Conservation (phyloP, 2,113 vertebrate species). For the Entelurus aequoreus region DNA sequence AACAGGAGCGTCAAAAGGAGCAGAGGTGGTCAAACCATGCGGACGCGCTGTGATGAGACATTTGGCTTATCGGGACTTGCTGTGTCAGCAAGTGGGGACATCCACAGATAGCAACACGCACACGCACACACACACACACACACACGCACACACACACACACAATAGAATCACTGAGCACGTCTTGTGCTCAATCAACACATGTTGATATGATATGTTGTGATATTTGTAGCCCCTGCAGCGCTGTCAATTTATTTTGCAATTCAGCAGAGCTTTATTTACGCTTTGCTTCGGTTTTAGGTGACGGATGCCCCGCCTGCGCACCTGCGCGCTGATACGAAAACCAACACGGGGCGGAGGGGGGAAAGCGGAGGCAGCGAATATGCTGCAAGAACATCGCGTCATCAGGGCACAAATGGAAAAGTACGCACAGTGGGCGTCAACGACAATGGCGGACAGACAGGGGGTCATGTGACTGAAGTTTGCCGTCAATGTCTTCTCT, state of each 20-base stretch:
- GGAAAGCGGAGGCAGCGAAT: conserved; percentile 9
- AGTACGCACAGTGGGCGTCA: too few species aligned
- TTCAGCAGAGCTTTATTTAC: conserved; percentile 42
- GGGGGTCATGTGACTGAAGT: neutral
- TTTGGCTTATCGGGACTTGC: conserved; percentile 52
- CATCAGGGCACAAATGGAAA: neutral
- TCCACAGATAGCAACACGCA: neutral
- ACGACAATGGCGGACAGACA: too few species aligned
- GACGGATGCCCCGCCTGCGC: conserved; percentile 38
- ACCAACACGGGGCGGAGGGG: neutral
- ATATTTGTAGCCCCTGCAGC: too few species aligned
- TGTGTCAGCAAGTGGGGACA: conserved; percentile 51
- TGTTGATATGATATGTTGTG: too few species aligned
- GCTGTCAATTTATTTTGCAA: conserved; percentile 30
- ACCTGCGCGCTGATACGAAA: conserved; percentile 18
- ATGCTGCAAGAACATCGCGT: conserved; percentile 10
- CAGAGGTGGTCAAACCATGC: neutral
- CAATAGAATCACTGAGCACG: too few species aligned
- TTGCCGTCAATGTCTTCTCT: neutral
- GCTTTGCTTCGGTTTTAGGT: conserved; percentile 35
- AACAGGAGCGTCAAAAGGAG: conserved; percentile 51
- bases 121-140: too few species aligned
- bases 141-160: too few species aligned
- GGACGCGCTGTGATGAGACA: conserved; percentile 41
- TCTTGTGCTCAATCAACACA: too few species aligned